These are phyloP conservation scores for Choreutis nemorana DNA, from an alignment of 2,888 invertebrate species.

Conservation along the genomic window DNA sequence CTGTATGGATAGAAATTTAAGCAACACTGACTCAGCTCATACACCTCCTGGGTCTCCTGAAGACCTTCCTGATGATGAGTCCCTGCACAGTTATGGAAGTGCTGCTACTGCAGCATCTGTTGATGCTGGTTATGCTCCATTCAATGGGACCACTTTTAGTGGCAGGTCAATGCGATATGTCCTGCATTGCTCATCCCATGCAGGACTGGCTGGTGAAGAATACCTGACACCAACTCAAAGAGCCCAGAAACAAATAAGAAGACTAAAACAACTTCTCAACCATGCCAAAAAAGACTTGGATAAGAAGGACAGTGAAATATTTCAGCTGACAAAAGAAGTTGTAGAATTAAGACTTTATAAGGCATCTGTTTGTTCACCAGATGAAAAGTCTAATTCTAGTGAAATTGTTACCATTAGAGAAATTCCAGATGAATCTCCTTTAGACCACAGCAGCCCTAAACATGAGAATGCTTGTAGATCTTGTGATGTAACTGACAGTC, in stretches of 20 bases:
- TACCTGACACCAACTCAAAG: slow-evolving; percentile 90
- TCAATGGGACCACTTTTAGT: slow-evolving; percentile 76
- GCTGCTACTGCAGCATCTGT: slow-evolving; percentile 81
- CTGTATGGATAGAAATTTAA: slow-evolving; percentile 35
- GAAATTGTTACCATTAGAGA: slow-evolving; percentile 79
- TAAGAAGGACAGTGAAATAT: slow-evolving; percentile 83
- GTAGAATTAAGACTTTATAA: slow-evolving; percentile 83
- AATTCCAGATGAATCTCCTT: slow-evolving; percentile 59
- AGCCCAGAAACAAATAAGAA: slow-evolving; percentile 80
- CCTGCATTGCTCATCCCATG: slow-evolving; percentile 84
- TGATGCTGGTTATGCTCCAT: slow-evolving; percentile 83
- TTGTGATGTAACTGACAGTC: slow-evolving; percentile 55
- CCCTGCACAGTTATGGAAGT: slow-evolving; percentile 80
- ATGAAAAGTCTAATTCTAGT: slow-evolving; percentile 81
- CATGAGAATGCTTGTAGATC: slow-evolving; percentile 42
- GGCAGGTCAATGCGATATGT: slow-evolving; percentile 80
- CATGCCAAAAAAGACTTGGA: slow-evolving; percentile 81
- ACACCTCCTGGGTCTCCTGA: slow-evolving; percentile 71
- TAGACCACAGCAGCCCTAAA: slow-evolving; percentile 38
- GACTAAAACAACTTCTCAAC: slow-evolving; percentile 74
- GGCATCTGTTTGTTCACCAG: slow-evolving; percentile 80
- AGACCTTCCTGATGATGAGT: slow-evolving; percentile 77
- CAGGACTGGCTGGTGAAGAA: slow-evolving; percentile 79
- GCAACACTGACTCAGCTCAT: slow-evolving; percentile 57
- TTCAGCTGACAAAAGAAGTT: slow-evolving; percentile 78